Percentiles rank a stretch among this genome's conserved stretches.
These are phyloP conservation scores for Rosalia funebris DNA, from an alignment of 2,888 invertebrate genomes.

Conservation along the genomic window DNA sequence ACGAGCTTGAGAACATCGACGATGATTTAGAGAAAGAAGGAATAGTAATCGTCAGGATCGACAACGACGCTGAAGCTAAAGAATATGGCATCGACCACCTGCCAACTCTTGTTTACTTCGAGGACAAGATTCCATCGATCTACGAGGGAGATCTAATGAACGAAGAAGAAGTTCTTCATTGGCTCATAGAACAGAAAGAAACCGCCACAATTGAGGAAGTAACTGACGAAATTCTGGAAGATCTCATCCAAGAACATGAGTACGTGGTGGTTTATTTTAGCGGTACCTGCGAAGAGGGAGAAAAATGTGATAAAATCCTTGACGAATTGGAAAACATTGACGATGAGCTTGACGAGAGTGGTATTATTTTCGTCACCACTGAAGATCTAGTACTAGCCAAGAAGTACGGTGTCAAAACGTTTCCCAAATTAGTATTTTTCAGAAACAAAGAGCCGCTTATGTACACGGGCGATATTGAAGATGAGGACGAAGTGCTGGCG, in stretches of 20 bases:
- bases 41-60: constrained; percentile 89
- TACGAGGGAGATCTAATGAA: constrained; percentile 93
- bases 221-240: constrained; percentile 87
- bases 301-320: constrained; percentile 85
- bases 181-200: constrained; percentile 88
- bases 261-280: constrained; percentile 95
- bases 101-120: constrained; percentile 87
- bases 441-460: constrained; percentile 89
- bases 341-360: constrained; percentile 91
- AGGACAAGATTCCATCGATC: constrained; percentile 89
- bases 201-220: constrained; percentile 94
- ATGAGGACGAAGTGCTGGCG: constrained; percentile 89
- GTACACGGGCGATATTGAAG: constrained; percentile 84
- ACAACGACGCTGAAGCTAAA: constrained; percentile 89
- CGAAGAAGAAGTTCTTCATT: constrained; percentile 90
- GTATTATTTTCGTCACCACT: constrained; percentile 93
- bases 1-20: constrained; percentile 92
- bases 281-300: constrained; percentile 88
- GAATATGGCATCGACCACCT: constrained; percentile 91
- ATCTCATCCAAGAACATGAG: constrained; percentile 89
- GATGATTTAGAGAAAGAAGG: constrained; percentile 90
- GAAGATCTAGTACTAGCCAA: constrained; percentile 84
- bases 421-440: constrained; percentile 89
- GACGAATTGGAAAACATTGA: constrained; percentile 91
- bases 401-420: constrained; percentile 84